phyloP scores from a whole-genome alignment of 2,113 vertebrate species.

The Myanophis thanlyinensis region DNA sequence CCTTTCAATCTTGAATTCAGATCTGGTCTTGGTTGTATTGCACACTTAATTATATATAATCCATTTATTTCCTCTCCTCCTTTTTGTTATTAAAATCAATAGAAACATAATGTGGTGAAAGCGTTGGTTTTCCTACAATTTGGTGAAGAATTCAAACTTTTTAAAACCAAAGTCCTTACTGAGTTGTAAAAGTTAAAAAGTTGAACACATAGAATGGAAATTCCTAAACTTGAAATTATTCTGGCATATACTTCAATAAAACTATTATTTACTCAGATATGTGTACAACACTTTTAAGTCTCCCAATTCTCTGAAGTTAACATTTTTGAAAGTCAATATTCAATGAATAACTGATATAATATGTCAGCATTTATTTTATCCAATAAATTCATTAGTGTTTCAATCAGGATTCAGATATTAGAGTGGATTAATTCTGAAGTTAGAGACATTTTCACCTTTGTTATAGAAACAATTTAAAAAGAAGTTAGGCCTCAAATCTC shows the following conservation, averaged over 20 bases:
- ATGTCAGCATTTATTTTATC: conserved; percentile 71
- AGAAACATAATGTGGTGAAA: background rate
- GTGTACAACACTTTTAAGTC: background rate
- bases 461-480: conserved; percentile 59
- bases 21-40: background rate
- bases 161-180: background rate
- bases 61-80: background rate
- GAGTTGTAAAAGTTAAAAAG: background rate
- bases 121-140: fast-evolving
- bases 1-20: background rate
- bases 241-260: conserved; percentile 14
- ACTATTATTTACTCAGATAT: background rate
- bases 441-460: conserved; percentile 70
- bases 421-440: conserved; percentile 32
- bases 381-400: conserved; percentile 69
- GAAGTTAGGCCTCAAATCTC: conserved; percentile 48
- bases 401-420: conserved; percentile 59
- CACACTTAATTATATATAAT: background rate
- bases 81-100: background rate
- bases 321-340: conserved; percentile 72
- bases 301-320: conserved; percentile 51
- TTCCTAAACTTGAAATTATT: background rate
- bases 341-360: conserved; percentile 74
- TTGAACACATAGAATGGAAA: background rate
- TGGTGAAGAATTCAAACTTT: background rate